Evolutionary conservation across 2,888 invertebrate species (phyloP).

Genomic region (Ernsta delagoae): DNA sequence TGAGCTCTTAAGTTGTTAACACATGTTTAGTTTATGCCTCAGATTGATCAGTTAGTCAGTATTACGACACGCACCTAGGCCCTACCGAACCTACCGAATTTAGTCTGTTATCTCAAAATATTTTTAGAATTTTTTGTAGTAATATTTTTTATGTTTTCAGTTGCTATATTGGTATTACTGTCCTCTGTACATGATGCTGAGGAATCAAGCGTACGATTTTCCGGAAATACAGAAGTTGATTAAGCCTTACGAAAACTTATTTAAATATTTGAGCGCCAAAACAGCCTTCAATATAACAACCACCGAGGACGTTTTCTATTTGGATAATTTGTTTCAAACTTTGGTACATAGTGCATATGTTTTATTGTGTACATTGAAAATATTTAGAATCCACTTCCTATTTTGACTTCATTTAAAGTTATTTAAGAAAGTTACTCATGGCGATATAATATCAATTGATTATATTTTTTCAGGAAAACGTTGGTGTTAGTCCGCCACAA

Average conservation of each 20-base stretch:
- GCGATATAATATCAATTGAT: too few relatives aligned
- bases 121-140: too few relatives aligned
- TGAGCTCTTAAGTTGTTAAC: slow-evolving; percentile 52
- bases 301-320: slow-evolving; percentile 71
- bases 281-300: slow-evolving; percentile 69
- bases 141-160: slow-evolving; percentile 53
- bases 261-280: slow-evolving; percentile 57
- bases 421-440: too few relatives aligned
- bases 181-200: slow-evolving; percentile 63
- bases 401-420: not conserved
- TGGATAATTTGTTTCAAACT: slow-evolving; percentile 78
- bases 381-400: not conserved
- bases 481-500: slow-evolving; percentile 63
- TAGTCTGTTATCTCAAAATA: too few relatives aligned
- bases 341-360: slow-evolving; percentile 58
- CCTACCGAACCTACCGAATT: too few relatives aligned
- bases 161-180: slow-evolving; percentile 80
- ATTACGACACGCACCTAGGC: too few relatives aligned
- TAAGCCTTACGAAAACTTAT: slow-evolving; percentile 61
- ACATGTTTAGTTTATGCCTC: not conserved
- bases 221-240: slow-evolving; percentile 60
- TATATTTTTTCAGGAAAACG: slow-evolving; percentile 64
- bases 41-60: too few relatives aligned
- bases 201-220: slow-evolving; percentile 56
- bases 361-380: not conserved